Conservation (phyloP, 2,797 vertebrate genomes). For the Halcyon badia region DNA sequence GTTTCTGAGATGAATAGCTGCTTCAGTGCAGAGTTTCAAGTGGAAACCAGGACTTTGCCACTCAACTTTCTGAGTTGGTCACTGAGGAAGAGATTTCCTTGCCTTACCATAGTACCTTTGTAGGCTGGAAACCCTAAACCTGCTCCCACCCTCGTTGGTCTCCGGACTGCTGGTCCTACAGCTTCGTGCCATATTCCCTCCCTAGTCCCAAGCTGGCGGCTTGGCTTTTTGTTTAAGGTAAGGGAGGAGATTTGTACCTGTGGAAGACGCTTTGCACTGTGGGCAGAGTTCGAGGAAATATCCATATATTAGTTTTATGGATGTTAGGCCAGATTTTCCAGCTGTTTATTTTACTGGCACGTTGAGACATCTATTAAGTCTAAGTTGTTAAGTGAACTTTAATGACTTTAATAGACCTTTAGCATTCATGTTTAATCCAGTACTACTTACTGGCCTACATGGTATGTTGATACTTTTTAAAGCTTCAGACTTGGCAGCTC, state of each 20-base stretch:
- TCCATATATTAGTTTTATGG: neutral
- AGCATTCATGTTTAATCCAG: conserved; percentile 14
- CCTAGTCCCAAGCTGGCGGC: neutral
- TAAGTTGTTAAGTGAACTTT: conserved; percentile 17
- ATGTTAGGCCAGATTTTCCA: conserved; percentile 29
- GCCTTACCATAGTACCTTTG: neutral
- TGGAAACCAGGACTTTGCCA: neutral
- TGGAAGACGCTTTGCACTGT: neutral
- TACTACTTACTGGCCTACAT: neutral
- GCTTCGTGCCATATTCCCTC: neutral
- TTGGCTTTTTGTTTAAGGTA: neutral
- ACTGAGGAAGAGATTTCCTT: neutral
- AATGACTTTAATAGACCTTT: conserved; percentile 7
- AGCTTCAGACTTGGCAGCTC: neutral
- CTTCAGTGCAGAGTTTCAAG: neutral
- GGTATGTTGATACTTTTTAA: neutral
- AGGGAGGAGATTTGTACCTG: neutral
- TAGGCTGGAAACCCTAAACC: neutral
- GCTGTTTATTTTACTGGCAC: conserved; percentile 35
- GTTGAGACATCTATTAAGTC: neutral
- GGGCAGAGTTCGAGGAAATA: neutral
- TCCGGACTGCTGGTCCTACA: neutral
- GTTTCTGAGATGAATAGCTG: neutral
- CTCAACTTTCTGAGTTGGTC: neutral
- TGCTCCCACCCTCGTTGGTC: neutral